Base-by-base conservation (phyloP, 2,888 invertebrate species). In the Aphidoletes aphidimyza region DNA sequence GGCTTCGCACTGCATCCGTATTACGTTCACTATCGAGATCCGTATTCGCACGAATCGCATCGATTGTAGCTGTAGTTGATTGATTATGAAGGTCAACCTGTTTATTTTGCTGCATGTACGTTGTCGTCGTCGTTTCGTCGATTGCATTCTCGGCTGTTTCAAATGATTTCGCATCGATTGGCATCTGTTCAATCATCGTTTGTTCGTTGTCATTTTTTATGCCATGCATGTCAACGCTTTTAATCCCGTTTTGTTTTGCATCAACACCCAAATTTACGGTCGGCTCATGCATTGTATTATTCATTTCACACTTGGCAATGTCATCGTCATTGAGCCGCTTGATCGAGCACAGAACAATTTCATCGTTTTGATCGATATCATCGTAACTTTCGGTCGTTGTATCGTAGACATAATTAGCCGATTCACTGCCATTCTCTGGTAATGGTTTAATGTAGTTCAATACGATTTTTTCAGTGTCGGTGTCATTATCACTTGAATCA, bases 401-500 rank as follows among this genome's bases (percentile, higher is more conserved):
- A 42, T 84, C 84, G 42, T 78, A 42, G 26, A 36, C 42, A 39
- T 39, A 34, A 59, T 84, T 84, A 83, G 26, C 45, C 9, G 36
- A 54, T 34, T 45, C 42, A 85, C 84, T 69, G 85, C 86, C 69
- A 85, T 84, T 78, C 30, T 83, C 83, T 42, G 83, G 42, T 54
- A 89, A 86, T 1, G 86, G 84, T 86, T 89, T 90, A 8, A 90
- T 87, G 86, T 89, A 89, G 86, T 89, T 89, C 8, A 90, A 86
- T 14, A 89, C 87, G 84, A 92, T 91, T 84, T 90, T 88, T 87
- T 92, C 92, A 0, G 91, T 91, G 85, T 92, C 92, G 3, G 91
- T 91, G 87, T 93, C 93, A 86, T 93, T 92, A 88, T 94, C 94
- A 45, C 93, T 93, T 83, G 93, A 92, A 87, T 93, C 92, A 78